Conservation (phyloP, 2,888 invertebrate species). For the Rhopalosiphum nymphaeae region DNA sequence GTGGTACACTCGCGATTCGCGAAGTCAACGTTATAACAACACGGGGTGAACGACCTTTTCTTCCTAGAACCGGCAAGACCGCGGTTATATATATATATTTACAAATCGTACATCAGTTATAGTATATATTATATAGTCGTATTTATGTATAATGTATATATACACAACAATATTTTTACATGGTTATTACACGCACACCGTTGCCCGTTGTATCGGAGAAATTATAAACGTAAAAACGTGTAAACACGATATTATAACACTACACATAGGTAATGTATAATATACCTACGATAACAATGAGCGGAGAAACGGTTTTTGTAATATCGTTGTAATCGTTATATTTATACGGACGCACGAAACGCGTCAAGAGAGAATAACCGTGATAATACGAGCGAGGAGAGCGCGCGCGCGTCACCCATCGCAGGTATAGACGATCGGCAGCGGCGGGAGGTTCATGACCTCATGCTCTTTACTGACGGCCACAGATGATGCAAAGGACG, state of each 20-base stretch:
- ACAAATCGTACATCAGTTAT: neutral
- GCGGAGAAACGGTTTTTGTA: neutral
- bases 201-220: neutral
- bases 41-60: conserved; percentile 37
- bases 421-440: conserved; percentile 55
- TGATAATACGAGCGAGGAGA: neutral
- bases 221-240: neutral
- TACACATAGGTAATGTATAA: neutral
- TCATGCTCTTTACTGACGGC: conserved; percentile 64
- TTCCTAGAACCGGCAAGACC: neutral
- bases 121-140: neutral
- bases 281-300: neutral
- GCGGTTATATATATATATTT: neutral
- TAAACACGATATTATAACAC: neutral
- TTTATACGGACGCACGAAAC: neutral
- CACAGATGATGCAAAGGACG: conserved; percentile 65
- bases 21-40: conserved; percentile 27
- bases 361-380: neutral
- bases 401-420: conserved; percentile 62
- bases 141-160: neutral
- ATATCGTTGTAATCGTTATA: conserved; percentile 5
- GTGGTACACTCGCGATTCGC: conserved; percentile 39
- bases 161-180: neutral
- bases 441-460: conserved; percentile 62
- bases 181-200: neutral